Base-by-base conservation (phyloP, 1,140 invertebrate species). In the Ptiloglossa arizonensis region DNA sequence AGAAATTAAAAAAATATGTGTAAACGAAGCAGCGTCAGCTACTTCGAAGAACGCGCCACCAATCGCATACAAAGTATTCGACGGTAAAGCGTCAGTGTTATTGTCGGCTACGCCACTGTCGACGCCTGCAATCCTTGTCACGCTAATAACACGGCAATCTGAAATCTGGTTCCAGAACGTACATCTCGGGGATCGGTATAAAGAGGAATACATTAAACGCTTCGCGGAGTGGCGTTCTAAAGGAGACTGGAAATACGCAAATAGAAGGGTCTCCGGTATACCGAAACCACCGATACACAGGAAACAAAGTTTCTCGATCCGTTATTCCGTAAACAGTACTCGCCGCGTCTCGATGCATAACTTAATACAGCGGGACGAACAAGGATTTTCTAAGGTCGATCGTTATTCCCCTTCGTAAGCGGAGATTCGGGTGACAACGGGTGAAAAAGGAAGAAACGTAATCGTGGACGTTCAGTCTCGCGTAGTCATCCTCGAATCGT, bases 141-240 rank as follows among this genome's bases (percentile, higher is more conserved):
- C 35, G 0, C 13, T 66, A 66, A 29, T 66, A 74, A 66, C 59
- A 41, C 48, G 35, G 24, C 48, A 44, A 64, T 73, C 17, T 52
- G 46, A 52, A 73, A 73, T 73, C 60, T 74, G 27, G 22, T 74
- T 74, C 2, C 62, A 74, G 60, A 66, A 66, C 50, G 60, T 56
- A 56, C 48, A 35, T 74, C 60, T n/a, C 9, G 13, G 24, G 62
- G 48, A 66, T 50, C 70, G 59, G 35, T 13, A 59, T 32, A 13
- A 52, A 52, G 46, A 17, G 24, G 69, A 63, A 72, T 63, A 63
- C 60, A 0, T 54, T 29, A 41, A 66, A 60, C 57, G 29, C 24
- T 60, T 46, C 32, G 17, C 29, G 41, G 29, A 46, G 57, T 11
- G 44, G 29, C 8, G 4, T n/a, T 35, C 4, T n/a, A 41, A 68